These are phyloP conservation scores for Gambelia wislizenii DNA, from an alignment of 2,797 vertebrate species.

Conservation along the genomic window DNA sequence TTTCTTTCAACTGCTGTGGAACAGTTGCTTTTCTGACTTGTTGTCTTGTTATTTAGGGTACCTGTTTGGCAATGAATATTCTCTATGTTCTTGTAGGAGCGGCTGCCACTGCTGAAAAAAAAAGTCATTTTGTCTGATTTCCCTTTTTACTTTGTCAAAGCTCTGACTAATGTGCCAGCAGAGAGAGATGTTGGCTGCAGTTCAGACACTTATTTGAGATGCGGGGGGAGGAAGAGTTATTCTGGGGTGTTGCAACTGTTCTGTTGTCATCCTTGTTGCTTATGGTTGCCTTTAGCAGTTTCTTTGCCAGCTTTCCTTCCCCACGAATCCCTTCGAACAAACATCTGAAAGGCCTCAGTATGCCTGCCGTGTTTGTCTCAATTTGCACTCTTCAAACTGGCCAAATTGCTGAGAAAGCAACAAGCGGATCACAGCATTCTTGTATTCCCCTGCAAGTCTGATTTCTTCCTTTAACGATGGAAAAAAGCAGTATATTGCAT, in stretches of 20 bases:
- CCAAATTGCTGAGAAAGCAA: neutral
- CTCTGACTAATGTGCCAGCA: constrained; percentile 36
- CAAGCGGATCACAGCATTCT: neutral
- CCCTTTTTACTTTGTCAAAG: constrained; percentile 27
- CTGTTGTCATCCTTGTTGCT: constrained; percentile 54
- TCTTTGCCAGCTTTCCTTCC: constrained; percentile 29
- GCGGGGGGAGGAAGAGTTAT: constrained; percentile 19
- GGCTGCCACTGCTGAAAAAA: constrained; percentile 30
- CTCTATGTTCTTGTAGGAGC: constrained; percentile 13
- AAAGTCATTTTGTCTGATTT: constrained; percentile 37
- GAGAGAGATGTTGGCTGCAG: constrained; percentile 15
- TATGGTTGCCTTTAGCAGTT: constrained; percentile 50
- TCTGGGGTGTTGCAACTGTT: constrained; percentile 35
- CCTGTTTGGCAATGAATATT: constrained; percentile 42
- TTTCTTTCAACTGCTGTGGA: neutral
- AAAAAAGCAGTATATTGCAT: neutral
- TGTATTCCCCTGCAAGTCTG: neutral
- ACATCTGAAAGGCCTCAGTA: constrained; percentile 44
- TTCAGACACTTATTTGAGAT: constrained; percentile 53
- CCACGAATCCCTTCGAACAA: constrained; percentile 42
- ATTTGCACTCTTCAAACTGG: neutral
- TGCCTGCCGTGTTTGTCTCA: constrained; percentile 49
- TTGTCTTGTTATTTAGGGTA: constrained; percentile 22
- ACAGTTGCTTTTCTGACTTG: neutral
- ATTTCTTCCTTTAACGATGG: neutral